phyloP scores from a whole-genome alignment of 2,888 invertebrate species.

The Aleiodes leptofemur region DNA sequence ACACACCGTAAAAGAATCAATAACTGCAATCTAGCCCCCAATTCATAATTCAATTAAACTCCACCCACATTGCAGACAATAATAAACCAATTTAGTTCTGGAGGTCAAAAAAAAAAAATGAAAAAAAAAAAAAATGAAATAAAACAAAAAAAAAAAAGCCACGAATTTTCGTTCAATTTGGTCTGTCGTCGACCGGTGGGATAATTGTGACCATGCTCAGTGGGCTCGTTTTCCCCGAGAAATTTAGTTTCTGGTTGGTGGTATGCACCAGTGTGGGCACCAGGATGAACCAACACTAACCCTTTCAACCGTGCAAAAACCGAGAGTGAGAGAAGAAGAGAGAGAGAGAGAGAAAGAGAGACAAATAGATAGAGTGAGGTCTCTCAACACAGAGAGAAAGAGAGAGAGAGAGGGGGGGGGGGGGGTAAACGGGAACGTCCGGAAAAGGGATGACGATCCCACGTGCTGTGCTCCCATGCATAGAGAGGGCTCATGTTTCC shows the following conservation, averaged over 20 bases:
- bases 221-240: conserved; percentile 67
- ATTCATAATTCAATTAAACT: too few relatives aligned
- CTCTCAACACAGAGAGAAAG: too few relatives aligned
- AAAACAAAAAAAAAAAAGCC: conserved; percentile 56
- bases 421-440: conserved; percentile 51
- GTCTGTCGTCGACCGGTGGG: conserved; percentile 59
- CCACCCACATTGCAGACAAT: too few relatives aligned
- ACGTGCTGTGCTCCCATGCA: conserved; percentile 73
- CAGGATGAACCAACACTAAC: conserved; percentile 16
- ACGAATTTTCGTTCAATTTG: conserved; percentile 67
- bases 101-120: too few relatives aligned
- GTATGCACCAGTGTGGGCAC: conserved; percentile 47
- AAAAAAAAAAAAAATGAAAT: not conserved
- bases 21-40: too few relatives aligned
- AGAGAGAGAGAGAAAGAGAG: too few relatives aligned
- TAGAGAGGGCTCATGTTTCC: conserved; percentile 73
- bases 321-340: conserved; percentile 17
- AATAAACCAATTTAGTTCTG: too few relatives aligned
- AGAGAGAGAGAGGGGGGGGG: too few relatives aligned
- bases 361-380: conserved; percentile 21
- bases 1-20: too few relatives aligned
- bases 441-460: conserved; percentile 65
- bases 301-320: conserved; percentile 36
- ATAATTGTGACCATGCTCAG: conserved; percentile 71
- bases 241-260: conserved; percentile 68